Base-by-base conservation (phyloP, 2,888 invertebrate species). In the Zygogramma bicolorata region DNA sequence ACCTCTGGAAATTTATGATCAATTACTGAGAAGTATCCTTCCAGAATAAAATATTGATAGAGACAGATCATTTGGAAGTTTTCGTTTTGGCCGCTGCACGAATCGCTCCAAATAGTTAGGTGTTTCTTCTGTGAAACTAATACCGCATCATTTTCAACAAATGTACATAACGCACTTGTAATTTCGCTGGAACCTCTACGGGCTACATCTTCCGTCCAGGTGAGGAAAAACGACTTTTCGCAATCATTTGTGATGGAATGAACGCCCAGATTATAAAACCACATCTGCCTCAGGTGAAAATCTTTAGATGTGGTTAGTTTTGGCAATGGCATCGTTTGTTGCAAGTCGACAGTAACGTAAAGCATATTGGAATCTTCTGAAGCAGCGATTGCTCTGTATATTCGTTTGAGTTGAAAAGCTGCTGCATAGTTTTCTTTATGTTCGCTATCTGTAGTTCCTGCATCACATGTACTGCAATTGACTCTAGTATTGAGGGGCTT, bases 1-100 rank as follows among this genome's bases (percentile, higher is more conserved):
- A 66, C 70, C 71, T 81, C 82, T 5, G 83, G 83, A 76, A 83
- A 84, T 76, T 84, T 83, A 71, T 84, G 81, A 49, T 83, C 81
- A 25, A 82, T 81, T 10, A 72, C 67, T 71, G 82, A 77, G 71
- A 81, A 83, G 58, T 75, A 69, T 42, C 79, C 78, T 75, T 80
- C 82, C 42, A 78, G 60, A 29, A 82, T 79, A 72, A 81, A 77
- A 65, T 74, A 74, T 42, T 80, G 78, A 63, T 81, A 78, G 20
- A 78, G 60, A 58, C 80, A 78, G 31, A 83, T 68, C 49, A 83
- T 79, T 62, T 76, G 71, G 42, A 77, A 77, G 71, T 72, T 83
- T 74, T 82, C 81, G 65, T 82, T 83, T 75, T 83, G 82, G 58
- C 81, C 81, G 29, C 79, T 79, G 70, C 81, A 83, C 38, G 82